Percentiles rank a stretch among this genome's conserved stretches.
Conservation (phyloP, 2,113 vertebrate species). For the Tragelaphus strepsiceros region DNA sequence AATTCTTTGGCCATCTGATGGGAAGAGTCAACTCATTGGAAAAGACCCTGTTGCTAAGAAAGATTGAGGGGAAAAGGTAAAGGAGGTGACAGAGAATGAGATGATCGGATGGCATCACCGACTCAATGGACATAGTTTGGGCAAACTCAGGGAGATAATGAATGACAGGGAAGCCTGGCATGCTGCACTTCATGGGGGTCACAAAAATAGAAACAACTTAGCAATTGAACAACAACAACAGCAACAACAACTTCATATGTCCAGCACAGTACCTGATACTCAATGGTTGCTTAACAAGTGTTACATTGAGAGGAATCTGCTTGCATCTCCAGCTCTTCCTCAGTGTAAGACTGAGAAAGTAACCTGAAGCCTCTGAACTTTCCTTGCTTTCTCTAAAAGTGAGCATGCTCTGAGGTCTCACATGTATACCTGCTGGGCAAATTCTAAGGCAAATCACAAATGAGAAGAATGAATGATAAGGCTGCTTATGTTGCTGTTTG, state of each 20-base stretch:
- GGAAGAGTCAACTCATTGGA: background rate
- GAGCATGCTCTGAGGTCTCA: background rate
- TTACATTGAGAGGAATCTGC: background rate
- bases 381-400: background rate
- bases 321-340: background rate
- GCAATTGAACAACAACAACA: background rate
- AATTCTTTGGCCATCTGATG: background rate
- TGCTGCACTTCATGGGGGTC: background rate
- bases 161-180: background rate
- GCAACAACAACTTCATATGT: background rate
- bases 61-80: background rate
- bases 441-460: slow-evolving; percentile 20
- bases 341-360: background rate
- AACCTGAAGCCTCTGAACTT: background rate
- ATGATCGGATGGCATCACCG: background rate
- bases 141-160: background rate
- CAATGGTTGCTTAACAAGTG: background rate
- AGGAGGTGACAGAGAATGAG: background rate
- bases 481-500: background rate
- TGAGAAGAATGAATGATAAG: background rate
- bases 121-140: background rate
- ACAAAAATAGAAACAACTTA: background rate
- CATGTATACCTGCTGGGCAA: background rate
- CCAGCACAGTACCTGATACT: background rate
- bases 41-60: background rate